Conservation (phyloP, 2,888 invertebrate species). For the Cheilosia vernalis region DNA sequence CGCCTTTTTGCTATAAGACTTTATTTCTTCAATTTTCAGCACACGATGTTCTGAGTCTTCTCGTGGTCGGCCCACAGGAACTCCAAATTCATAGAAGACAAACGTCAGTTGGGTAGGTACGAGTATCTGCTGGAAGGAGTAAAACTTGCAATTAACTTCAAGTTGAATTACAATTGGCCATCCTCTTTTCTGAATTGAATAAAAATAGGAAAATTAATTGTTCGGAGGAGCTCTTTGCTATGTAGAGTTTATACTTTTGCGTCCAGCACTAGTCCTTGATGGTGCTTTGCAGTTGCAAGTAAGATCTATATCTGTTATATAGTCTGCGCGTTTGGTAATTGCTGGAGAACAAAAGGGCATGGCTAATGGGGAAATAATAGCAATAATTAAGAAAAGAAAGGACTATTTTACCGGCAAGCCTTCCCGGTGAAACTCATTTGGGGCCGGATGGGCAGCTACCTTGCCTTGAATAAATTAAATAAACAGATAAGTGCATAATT, state of each 20-base stretch:
- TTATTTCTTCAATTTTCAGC: background rate
- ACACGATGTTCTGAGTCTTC: background rate
- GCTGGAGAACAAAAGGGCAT: slow-evolving; percentile 10
- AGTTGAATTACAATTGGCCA: slow-evolving; percentile 61
- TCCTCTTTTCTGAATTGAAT: slow-evolving; percentile 52
- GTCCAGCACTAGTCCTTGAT: background rate
- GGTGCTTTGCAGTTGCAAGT: slow-evolving; percentile 11
- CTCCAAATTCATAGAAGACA: slow-evolving; percentile 23
- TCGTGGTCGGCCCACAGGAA: slow-evolving; percentile 16
- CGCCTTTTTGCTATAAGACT: slow-evolving; percentile 29
- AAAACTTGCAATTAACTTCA: slow-evolving; percentile 64
- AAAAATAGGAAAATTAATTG: slow-evolving; percentile 56
- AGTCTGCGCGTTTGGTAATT: slow-evolving; percentile 33
- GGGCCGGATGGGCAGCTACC: slow-evolving; percentile 5
- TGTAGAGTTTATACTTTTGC: slow-evolving; percentile 21
- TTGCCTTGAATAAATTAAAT: slow-evolving; percentile 46
- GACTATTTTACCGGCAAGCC: slow-evolving; percentile 28
- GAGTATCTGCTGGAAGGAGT: slow-evolving; percentile 39
- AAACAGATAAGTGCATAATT: background rate
- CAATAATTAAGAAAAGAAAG: slow-evolving; percentile 36
- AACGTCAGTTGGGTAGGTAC: background rate
- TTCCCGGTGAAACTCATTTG: slow-evolving; percentile 11
- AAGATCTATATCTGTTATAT: background rate
- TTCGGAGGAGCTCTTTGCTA: slow-evolving; percentile 39
- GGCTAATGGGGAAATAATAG: slow-evolving; percentile 49